Evolutionary conservation across 2,888 invertebrate genomes (phyloP), one percentile per base, ranked within the genome.

Genomic region (Meganola albula): DNA sequence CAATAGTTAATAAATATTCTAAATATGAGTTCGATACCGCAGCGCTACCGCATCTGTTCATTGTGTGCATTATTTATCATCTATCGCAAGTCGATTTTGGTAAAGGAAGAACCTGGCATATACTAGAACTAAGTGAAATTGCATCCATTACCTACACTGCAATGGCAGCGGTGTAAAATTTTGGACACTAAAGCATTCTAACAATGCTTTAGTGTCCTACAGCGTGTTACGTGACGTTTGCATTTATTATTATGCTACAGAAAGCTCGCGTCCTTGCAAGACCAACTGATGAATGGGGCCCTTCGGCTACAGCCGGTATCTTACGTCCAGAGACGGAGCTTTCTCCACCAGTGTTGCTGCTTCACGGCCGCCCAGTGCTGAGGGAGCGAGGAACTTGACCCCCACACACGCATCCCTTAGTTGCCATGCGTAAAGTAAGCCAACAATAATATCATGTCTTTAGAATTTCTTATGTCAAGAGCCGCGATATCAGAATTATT

Each of bases 231-330:
- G 8, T 12, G 4, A 11, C 6, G 11, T 27, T 7, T 20, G n/a
- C n/a, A n/a, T n/a, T n/a, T n/a, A n/a, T n/a, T n/a, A n/a, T n/a
- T n/a, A n/a, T n/a, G n/a, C n/a, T 58, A 3, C 70, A 90, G 90
- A 90, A 89, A 70, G 84, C 91, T 1, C 87, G 87, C 13, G 82
- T 87, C 27, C 74, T 93, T 21, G 60, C 92, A 2, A 89, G 90
- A 10, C 92, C 93, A 0, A 91, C 91, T 0, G 87, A 89, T 2
- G 91, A 91, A 46, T 93, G 93, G 93, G 92, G 92, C 21, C 90
- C 7, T 88, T 87, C 88, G 90, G 90, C 91, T 23, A 88, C 88
- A 1, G 85, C 88, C 34, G 90, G 90, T 87, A 89, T 90, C 29
- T 87, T 89, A 10, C 87, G 87, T 74, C 83, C 39, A 8, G 79